phyloP scores from a whole-genome alignment of 1,140 invertebrate species.

The Drosophila repleta region DNA sequence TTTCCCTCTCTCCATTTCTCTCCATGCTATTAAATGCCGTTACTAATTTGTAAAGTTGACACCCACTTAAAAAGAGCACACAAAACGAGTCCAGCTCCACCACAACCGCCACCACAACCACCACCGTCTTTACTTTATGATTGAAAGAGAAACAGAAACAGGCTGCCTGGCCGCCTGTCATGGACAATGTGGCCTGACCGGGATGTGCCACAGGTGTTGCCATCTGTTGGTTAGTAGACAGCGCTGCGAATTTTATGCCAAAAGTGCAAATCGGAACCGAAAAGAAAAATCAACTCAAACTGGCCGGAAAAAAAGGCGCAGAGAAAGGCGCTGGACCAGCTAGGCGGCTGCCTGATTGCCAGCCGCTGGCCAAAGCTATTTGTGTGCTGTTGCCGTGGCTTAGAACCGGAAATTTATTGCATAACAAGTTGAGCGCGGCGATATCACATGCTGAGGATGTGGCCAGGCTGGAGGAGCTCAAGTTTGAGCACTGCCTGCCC shows the following conservation, averaged over 20 bases:
- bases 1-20: background rate
- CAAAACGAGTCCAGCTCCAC: conserved; percentile 25
- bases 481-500: conserved; percentile 38
- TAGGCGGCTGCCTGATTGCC: conserved; percentile 36
- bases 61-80: conserved; percentile 59
- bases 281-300: background rate
- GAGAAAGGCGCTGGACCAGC: conserved; percentile 16
- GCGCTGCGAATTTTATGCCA: conserved; percentile 5
- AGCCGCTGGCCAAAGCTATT: conserved; percentile 20
- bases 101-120: background rate
- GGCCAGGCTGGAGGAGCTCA: background rate
- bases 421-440: conserved; percentile 68
- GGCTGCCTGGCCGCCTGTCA: conserved; percentile 10
- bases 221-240: conserved; percentile 6
- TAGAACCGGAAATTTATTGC: conserved; percentile 81
- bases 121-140: conserved; percentile 19
- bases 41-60: conserved; percentile 67
- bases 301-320: background rate
- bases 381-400: conserved; percentile 33
- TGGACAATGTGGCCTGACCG: background rate
- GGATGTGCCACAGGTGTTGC: conserved; percentile 29
- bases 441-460: conserved; percentile 48
- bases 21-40: conserved; percentile 62
- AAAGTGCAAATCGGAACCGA: conserved; percentile 16
- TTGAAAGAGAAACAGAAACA: conserved; percentile 31